Evolutionary conservation across 2,113 vertebrate genomes (phyloP), one percentile per base, ranked within the genome.

Genomic region (Hypanus sabinus): DNA sequence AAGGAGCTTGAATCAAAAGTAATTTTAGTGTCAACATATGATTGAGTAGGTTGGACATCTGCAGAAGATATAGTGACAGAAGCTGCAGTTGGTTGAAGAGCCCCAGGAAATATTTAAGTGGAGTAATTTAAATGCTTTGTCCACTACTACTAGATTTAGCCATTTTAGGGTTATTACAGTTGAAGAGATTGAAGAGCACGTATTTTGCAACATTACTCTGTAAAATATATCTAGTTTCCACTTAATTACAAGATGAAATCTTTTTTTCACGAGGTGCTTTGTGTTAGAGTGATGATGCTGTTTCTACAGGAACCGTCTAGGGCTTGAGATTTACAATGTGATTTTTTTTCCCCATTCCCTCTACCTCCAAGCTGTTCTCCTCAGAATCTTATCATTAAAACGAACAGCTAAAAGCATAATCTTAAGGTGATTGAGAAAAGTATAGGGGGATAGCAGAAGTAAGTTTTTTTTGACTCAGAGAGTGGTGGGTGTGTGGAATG

Each of bases 41-140:
- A 65, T 33, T 68, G 57, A 68, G 85, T 68, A 62, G 12, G 12
- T 90, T 33, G 14, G 5, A 90, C 62, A n/a, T 33, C 85, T 90
- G 30, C 85, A 90, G 62, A 90, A 68, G 85, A 16, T 68, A 62
- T 1, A 68, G 14, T 33, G 60, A 20, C 6, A 65, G 12, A 88
- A 88, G 12, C 11, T 62, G 57, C 85, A 87, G n/a, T 62, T 88
- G 85, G 85, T 16, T 18, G 10, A 62, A 18, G n/a, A 33, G 60
- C 85, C 60, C 85, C 85, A 68, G 60, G 60, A 65, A 62, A 88
- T 5, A 88, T 33, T 33, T 79, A 79, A 79, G 11, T 36, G n/a
- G 30, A 6, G 14, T 90, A 65, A 90, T 90, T 90, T 33, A 65
- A 90, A 65, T 90, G 30, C 62, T 90, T 90, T 65, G 85, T 90